These are phyloP conservation scores for Nymphalis c-album DNA, from an alignment of 2,888 invertebrate genomes.

Conservation along the genomic window DNA sequence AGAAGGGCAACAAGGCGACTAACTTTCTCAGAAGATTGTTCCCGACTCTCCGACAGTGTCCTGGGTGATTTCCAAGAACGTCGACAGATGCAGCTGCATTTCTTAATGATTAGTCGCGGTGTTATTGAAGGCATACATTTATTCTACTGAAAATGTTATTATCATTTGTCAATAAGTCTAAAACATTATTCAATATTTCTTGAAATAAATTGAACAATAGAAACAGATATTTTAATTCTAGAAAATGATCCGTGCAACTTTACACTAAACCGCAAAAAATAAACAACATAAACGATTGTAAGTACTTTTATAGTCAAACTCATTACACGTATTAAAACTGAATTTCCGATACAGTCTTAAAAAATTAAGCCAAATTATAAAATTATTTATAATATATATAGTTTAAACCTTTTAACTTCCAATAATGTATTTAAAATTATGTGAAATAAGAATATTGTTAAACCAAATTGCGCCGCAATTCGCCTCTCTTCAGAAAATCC, in stretches of 20 bases:
- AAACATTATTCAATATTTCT: neutral
- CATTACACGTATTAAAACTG: slow-evolving; percentile 8
- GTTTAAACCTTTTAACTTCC: neutral
- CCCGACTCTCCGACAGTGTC: slow-evolving; percentile 55
- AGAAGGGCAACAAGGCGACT: slow-evolving; percentile 52
- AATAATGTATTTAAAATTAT: neutral
- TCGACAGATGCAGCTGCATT: slow-evolving; percentile 46
- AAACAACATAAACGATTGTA: neutral
- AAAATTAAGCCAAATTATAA: too few relatives aligned
- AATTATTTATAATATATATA: too few relatives aligned
- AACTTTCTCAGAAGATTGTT: slow-evolving; percentile 59
- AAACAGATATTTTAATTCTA: neutral
- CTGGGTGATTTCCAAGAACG: slow-evolving; percentile 62
- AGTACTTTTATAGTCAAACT: neutral
- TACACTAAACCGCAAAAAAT: slow-evolving; percentile 4
- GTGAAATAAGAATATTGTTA: neutral
- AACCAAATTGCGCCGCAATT: neutral
- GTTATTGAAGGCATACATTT: slow-evolving; percentile 30
- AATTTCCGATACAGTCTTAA: neutral
- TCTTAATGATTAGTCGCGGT: slow-evolving; percentile 43
- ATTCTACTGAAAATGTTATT: slow-evolving; percentile 7
- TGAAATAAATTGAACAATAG: neutral
- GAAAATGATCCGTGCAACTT: neutral
- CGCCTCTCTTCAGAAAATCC: slow-evolving; percentile 1
- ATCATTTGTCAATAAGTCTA: slow-evolving; percentile 1